Base-by-base conservation (phyloP, 2,888 invertebrate genomes). In the Catocala sponsa region DNA sequence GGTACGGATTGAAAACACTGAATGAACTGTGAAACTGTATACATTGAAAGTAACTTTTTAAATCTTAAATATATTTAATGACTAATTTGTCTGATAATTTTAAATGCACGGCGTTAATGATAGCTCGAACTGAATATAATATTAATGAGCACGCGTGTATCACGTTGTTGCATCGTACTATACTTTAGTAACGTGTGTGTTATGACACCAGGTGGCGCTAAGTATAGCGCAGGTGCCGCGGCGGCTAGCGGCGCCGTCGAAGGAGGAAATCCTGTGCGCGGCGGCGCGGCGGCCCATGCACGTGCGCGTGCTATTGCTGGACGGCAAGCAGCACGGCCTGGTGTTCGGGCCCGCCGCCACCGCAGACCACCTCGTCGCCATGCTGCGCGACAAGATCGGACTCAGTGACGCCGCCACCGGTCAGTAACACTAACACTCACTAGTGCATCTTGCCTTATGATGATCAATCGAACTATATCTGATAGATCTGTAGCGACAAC, bases 291-390 rank as follows among this genome's bases (percentile, higher is more conserved):
- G 98, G 53, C 98, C 98, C 0, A 97, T 99, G 74, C 98, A 98
- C 86, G 98, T 98, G 4, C 96, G 98, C 51, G 98, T 99, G 83
- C 96, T 98, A 87, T 97, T 99, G 81, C 97, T 99, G 96, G 99
- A 99, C 87, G 98, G 98, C 0, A 98, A 98, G 84, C 98, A 98
- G 86, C 98, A 99, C 88, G 98, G 98, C 0, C 96, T 99, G 0
- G 99, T 99, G 91, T 99, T 99, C 91, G 98, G 99, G 83, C 98
- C 99, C 0, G 98, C 98, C 38, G 98, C 98, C 51, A 98, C 98
- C 0, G 97, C 98, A 4, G 96, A 96, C 79, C 98, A 99, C 84
- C 97, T 99, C 2, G 96, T 98, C 86, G 96, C 97, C 82, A 96
- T 97, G 84, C 97, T 99, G 49, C 96, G 98, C 74, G 97, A 97